Percentiles rank a stretch among this genome's conserved stretches.
Conservation (phyloP, 2,113 vertebrate species). For the Willisornis vidua region DNA sequence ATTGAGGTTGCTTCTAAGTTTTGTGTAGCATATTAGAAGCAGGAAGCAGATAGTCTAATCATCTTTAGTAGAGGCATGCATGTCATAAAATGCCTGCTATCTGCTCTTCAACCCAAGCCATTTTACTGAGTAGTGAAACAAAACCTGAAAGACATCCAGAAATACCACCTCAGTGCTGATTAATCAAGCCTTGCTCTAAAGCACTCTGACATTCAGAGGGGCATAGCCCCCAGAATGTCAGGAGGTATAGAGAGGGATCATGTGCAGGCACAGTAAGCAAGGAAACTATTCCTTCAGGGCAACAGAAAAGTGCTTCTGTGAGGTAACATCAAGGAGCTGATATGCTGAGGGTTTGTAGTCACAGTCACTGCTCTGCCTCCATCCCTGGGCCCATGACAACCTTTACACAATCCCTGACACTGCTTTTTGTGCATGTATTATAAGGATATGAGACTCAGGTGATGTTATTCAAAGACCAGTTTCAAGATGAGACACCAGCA, state of each 20-base stretch:
- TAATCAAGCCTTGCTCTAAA: neutral
- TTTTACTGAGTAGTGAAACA: constrained; percentile 9
- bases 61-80: neutral
- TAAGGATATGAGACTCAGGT: neutral
- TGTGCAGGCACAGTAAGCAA: neutral
- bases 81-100: neutral
- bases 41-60: neutral
- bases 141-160: neutral
- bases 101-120: neutral
- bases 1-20: neutral
- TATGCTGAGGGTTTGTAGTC: neutral
- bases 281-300: neutral
- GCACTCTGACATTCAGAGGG: neutral
- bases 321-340: neutral
- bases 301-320: neutral
- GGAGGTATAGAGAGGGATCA: neutral
- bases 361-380: too few relatives aligned
- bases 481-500: neutral
- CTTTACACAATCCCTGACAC: accelerated
- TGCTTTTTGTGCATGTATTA: neutral
- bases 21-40: neutral
- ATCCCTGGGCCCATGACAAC: neutral
- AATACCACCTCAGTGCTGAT: neutral
- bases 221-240: neutral
- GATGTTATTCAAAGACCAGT: neutral